Base-by-base conservation (phyloP, 2,888 invertebrate species). In the Noctua pronuba region DNA sequence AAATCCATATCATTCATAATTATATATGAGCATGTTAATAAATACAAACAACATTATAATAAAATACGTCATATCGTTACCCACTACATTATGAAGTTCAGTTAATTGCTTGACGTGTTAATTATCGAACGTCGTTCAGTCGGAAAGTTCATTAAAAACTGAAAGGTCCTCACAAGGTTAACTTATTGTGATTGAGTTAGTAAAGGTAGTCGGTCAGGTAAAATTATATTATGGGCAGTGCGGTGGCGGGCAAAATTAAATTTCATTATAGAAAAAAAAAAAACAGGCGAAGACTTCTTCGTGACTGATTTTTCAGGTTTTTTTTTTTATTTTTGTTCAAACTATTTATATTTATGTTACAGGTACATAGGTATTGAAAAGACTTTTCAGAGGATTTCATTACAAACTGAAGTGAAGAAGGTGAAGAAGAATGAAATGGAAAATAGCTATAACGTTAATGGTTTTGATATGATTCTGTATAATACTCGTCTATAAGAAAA, bases 101-200 rank as follows among this genome's bases (percentile, higher is more conserved):
- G 46, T 62, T 79, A 71, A 79, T 83, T 83, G 52, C 67, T 52
- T 52, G 66, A 77, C 65, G 35, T 62, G 65, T 72, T 86, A 67
- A 86, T 83, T 83, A 80, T 58, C 28, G 60, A 49, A 60, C 41
- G 38, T 64, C 73, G 55, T 73, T 75, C 65, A 44, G 35, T 76
- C 24, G 31, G 66, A 72, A 76, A 76, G 58, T 83, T 83, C 38
- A 76, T 83, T 74, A 76, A 76, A 86, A 79, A 52, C 60, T 44
- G 65, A 65, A 77, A 67, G 58, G 65, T 31, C 70, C 52, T 60
- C 62, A 49, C 1, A 38, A 77, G 62, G 72, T 49, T 52, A 21
- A 24, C 31, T 68, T 65, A 86, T 73, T 79, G 79, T 82, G 46
- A 79, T 79, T 79, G n/a, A 83, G 62, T 73, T 60, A 68, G 28